Conservation (phyloP, 2,888 invertebrate genomes). For the Apotomis capreana region DNA sequence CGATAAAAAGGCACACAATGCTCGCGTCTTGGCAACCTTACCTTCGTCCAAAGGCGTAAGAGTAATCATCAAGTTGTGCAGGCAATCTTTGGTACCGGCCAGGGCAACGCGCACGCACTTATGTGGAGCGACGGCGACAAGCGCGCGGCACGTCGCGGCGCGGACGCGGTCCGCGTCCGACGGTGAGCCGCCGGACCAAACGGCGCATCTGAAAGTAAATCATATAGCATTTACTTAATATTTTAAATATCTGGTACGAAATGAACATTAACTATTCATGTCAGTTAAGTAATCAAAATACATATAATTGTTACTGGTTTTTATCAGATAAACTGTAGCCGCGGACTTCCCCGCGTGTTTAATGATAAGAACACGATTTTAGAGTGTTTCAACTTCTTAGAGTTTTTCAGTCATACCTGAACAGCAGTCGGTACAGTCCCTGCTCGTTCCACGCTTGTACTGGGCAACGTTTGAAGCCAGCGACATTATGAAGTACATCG, state of each 20-base stretch:
- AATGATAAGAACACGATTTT: too few relatives aligned
- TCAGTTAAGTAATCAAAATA: too few relatives aligned
- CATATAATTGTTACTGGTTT: too few relatives aligned
- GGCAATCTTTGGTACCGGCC: constrained; percentile 69
- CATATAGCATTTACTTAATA: neutral
- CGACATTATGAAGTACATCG: constrained; percentile 65
- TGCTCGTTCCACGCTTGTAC: constrained; percentile 70
- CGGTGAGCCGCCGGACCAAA: constrained; percentile 53
- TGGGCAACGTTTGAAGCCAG: constrained; percentile 61
- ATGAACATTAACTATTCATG: too few relatives aligned
- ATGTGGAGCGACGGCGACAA: constrained; percentile 57
- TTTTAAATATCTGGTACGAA: too few relatives aligned
- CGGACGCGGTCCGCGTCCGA: constrained; percentile 54
- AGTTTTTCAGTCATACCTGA: constrained; percentile 59
- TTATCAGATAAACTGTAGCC: too few relatives aligned
- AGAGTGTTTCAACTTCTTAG: too few relatives aligned
- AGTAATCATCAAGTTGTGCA: constrained; percentile 61
- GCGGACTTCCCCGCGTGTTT: too few relatives aligned
- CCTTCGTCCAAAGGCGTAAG: constrained; percentile 62
- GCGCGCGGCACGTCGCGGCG: constrained; percentile 59
- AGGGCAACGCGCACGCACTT: constrained; percentile 65
- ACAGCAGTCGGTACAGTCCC: constrained; percentile 70
- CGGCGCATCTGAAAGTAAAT: constrained; percentile 59
- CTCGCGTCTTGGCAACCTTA: constrained; percentile 41
- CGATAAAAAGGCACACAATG: too few relatives aligned